phyloP scores from a whole-genome alignment of 2,113 vertebrate species.

The Nestor notabilis region DNA sequence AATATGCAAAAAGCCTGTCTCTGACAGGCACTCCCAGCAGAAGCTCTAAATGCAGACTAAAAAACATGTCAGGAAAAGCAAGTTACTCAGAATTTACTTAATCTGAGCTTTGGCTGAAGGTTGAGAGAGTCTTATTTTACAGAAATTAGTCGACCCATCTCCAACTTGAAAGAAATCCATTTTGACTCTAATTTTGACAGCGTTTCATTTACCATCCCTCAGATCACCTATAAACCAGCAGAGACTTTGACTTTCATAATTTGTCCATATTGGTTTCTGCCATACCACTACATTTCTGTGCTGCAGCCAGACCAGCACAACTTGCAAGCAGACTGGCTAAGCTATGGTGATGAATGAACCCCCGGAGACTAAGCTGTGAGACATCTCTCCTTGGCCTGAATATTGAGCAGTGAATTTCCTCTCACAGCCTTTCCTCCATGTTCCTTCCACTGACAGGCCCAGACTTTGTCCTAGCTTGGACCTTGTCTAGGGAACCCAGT shows the following conservation, averaged over 20 bases:
- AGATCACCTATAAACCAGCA: not conserved
- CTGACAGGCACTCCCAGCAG: not conserved
- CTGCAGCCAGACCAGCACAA: not conserved
- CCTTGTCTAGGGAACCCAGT: not conserved
- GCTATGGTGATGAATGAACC: not conserved
- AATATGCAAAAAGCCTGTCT: not conserved
- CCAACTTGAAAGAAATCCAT: not conserved
- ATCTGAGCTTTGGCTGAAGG: not conserved
- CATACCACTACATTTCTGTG: not conserved
- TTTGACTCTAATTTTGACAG: not conserved
- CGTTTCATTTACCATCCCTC: not conserved
- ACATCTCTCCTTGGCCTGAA: not conserved
- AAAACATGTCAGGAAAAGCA: not conserved
- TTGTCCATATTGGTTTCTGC: not conserved
- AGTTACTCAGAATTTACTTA: not conserved
- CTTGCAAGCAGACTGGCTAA: not conserved
- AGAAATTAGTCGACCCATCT: not conserved
- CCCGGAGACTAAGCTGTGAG: not conserved
- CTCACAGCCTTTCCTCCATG: not conserved
- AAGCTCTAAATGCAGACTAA: not conserved
- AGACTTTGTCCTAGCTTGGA: not conserved
- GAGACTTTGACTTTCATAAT: not conserved
- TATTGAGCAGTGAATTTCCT: not conserved
- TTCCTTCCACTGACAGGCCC: not conserved
- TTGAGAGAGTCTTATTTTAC: not conserved